phyloP scores from a whole-genome alignment of 2,797 vertebrate species.

The Lophotriccus pileatus region DNA sequence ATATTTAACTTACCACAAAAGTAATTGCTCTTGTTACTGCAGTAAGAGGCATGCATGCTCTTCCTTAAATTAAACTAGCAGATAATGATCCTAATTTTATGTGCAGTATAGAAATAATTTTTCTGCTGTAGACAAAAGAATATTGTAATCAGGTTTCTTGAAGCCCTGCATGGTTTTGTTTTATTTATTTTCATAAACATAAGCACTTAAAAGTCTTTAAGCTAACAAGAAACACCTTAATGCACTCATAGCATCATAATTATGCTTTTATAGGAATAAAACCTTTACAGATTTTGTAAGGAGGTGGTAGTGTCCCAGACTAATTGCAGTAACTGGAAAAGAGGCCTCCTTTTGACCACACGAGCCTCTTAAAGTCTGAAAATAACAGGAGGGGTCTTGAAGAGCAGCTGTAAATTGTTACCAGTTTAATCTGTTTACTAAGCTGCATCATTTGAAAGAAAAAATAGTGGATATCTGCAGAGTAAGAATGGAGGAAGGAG shows the following conservation, averaged over 20 bases:
- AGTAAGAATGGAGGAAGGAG: background rate
- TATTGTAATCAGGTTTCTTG: slow-evolving; percentile 3
- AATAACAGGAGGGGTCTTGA: background rate
- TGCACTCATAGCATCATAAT: background rate
- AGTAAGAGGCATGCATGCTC: background rate
- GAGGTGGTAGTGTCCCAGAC: background rate
- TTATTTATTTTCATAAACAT: slow-evolving; percentile 1
- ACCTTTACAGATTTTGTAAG: background rate
- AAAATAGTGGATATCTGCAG: background rate
- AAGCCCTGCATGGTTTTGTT: background rate
- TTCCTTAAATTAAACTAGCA: slow-evolving; percentile 34
- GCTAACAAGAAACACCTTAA: background rate
- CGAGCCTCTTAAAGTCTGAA: background rate
- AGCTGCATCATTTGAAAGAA: background rate
- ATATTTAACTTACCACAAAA: slow-evolving; percentile 34
- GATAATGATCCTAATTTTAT: slow-evolving; percentile 49
- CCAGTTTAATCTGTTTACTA: background rate
- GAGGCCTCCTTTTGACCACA: background rate
- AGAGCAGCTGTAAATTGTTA: background rate
- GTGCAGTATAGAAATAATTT: background rate
- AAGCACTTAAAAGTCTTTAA: slow-evolving; percentile 12
- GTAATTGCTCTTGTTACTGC: slow-evolving; percentile 33
- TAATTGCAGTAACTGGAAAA: background rate
- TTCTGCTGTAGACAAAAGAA: slow-evolving; percentile 1
- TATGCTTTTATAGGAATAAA: background rate